Evolutionary conservation across 2,113 vertebrate genomes (phyloP), one percentile per base, ranked within the genome.

Genomic region (Pelvicachromis taeniatus): DNA sequence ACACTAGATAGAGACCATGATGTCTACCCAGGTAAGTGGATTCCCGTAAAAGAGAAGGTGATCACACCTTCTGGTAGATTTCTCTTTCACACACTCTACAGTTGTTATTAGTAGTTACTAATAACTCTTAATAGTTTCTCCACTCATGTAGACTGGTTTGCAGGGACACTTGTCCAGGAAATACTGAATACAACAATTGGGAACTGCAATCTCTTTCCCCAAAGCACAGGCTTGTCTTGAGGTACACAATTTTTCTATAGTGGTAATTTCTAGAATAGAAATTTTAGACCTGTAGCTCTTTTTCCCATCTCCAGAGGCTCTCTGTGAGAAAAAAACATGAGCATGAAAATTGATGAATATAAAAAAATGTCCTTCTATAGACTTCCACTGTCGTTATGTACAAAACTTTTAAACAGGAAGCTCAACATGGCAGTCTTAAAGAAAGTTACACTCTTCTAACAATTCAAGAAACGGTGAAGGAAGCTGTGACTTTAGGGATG

Each of bases 1-100:
- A 99, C 98, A 0, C 94, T 98, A 86, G 98, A 99, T 91, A 93
- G 97, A 55, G 98, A 99, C 87, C 97, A 98, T 0, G 97, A 99
- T 0, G 97, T 95, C 2, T 99, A 98, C 48, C 95, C 97, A 96
- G 98, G 98, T 99, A 35, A 80, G 78, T 50, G 45, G 4, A 52
- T 42, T 40, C 26, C 10, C 2, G 12, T n/a, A 33, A 17, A 70
- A 59, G 10, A 42, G 21, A 78, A 17, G 23, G 16, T 17, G 94
- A 56, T 31, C 68, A 29, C 68, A 73, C 14, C 23, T 73, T 73
- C 23, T 73, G 42, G 42, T 17, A 73, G 68, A 48, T 29, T 73
- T 73, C 68, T 73, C 23, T 73, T 73, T 73, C 40, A 48, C 23
- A 73, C 42, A 75, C 23, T 48, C 68, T 75, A 50, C 23, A 73